Evolutionary conservation across 2,113 vertebrate species (phyloP), one percentile per base, ranked within the genome.

Genomic region (Nesospiza acunhae): DNA sequence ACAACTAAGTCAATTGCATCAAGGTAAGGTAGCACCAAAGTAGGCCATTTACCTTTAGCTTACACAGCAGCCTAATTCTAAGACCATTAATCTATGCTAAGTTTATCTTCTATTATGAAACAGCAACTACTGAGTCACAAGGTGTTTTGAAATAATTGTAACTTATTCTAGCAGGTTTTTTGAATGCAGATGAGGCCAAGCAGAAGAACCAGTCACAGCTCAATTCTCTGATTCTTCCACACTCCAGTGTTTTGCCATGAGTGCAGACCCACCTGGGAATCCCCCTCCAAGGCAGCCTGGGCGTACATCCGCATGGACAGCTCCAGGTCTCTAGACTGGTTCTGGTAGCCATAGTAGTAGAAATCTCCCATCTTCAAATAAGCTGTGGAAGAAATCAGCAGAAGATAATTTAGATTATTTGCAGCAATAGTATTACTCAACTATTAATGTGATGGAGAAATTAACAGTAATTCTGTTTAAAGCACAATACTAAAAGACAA

Each of bases 361-460:
- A 98, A 98, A 95, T 99, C 99, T 5, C 99, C 99, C 98, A 99
- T 99, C 97, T 98, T 99, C 97, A 99, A 96, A 94, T 99, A 98
- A 35, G 98, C 99, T 99, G 95, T 56, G 79, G 79, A 91, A 93
- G 39, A 84, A 89, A 86, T 4, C 50, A 87, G 50, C 3, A 80
- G 20, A 30, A 78, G 13, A 49, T 19, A 1, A 47, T 58, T 94
- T 58, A 56, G 16, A 83, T 11, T 37, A 53, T 27, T 62, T 50
- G 23, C 7, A 69, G 27, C 75, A 66, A 76, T 3, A 68, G 41
- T 87, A 75, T 33, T 80, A 69, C 73, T 6, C 22, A 68, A 56
- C 16, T 68, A 20, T n/a, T 53, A 55, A 42, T 39, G 31, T 53
- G 28, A 78, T 33, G n/a, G 56, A 91, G 24, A 92, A 89, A 39